phyloP scores from a whole-genome alignment of 2,113 vertebrate genomes.

The Crotalus helleri region DNA sequence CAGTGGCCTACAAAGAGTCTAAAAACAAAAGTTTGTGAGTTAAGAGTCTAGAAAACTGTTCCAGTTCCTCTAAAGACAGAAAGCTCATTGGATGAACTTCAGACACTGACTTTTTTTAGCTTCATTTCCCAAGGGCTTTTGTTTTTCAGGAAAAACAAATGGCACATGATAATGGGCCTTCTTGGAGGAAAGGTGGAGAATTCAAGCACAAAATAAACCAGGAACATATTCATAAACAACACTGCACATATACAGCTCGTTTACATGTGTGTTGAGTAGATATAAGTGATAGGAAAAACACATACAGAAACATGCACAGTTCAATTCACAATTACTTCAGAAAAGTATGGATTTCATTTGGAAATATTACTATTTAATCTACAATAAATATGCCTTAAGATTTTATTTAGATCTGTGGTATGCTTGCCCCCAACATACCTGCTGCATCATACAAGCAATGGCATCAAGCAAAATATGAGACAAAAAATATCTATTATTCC shows the following conservation, averaged over 20 bases:
- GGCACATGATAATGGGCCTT: not conserved
- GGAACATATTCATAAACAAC: not conserved
- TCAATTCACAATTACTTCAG: not conserved
- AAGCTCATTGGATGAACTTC: not conserved
- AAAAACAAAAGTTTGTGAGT: not conserved
- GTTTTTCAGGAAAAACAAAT: not conserved
- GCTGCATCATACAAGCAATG: not conserved
- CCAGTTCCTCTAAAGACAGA: not conserved
- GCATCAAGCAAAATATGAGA: not conserved
- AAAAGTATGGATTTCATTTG: not conserved
- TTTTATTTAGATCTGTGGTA: not conserved
- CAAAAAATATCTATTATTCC: slow-evolving; percentile 16
- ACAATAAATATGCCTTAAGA: not conserved
- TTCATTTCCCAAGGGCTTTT: not conserved
- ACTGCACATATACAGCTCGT: not conserved
- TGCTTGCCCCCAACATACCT: not conserved
- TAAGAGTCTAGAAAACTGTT: not conserved
- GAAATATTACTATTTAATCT: not conserved
- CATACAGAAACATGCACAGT: not conserved
- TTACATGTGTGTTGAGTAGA: not conserved
- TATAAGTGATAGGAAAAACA: not conserved
- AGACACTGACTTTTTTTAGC: not conserved
- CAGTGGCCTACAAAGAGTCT: not conserved
- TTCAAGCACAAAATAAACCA: not conserved
- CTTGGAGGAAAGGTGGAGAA: not conserved